Conservation (phyloP, 2,797 vertebrate genomes). For the Pangasius djambal region DNA sequence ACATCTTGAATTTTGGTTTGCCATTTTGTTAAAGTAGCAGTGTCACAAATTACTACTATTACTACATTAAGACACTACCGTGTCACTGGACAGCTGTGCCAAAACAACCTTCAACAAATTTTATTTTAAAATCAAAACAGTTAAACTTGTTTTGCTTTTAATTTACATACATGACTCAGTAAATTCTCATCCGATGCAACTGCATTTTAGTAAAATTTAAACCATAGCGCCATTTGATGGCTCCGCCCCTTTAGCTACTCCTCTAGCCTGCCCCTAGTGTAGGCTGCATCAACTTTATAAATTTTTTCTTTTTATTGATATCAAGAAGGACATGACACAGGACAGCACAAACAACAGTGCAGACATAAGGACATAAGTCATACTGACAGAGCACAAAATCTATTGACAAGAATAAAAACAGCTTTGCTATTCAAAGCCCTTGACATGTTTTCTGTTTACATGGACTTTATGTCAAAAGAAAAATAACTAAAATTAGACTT, state of each 20-base stretch:
- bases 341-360: neutral
- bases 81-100: neutral
- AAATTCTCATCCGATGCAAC: neutral
- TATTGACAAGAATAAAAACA: neutral
- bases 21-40: neutral
- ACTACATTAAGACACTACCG: neutral
- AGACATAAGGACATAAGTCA: neutral
- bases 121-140: neutral
- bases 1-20: too few species aligned
- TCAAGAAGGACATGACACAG: neutral
- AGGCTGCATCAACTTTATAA: neutral
- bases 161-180: neutral
- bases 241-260: neutral
- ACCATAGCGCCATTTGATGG: too few species aligned
- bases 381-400: neutral
- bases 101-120: neutral
- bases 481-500: neutral
- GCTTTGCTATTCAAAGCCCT: neutral
- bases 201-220: neutral
- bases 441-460: neutral
- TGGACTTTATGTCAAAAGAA: neutral
- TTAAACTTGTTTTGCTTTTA: neutral
- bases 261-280: neutral
- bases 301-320: neutral
- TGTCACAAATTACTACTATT: neutral